Base-by-base conservation (phyloP, 2,888 invertebrate species). In the Dryocosmus kuriphilus region DNA sequence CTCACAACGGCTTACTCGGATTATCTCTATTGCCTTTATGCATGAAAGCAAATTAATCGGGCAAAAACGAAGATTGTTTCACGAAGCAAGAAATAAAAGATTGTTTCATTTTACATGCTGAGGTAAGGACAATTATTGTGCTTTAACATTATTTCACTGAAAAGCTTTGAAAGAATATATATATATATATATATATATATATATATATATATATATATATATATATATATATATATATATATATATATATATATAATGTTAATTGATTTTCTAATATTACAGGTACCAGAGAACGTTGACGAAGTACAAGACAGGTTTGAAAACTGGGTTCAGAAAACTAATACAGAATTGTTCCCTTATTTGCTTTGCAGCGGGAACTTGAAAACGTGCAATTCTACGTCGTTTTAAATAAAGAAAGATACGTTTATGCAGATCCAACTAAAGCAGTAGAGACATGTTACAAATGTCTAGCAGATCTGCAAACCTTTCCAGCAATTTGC, bases 391-490 rank as follows among this genome's bases (percentile, higher is more conserved):
- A 71, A 71, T 51, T 71, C 27, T 71, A 19, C 24, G 27, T 71
- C 2, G 51, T 71, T 9, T 46, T 71, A 24, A 71, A 71, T 11
- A n/a, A 71, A 8, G 46, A 71, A 30, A 16, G 27, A 24, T 46
- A 71, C n/a, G 51, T 22, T 19, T 46, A 71, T 32, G 2, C 30
- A 46, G 22, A 71, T 19, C 14, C 71, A 55, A 35, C 46, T 9
- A 46, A 46, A 16, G 71, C 71, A 51, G 71, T 71, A 14, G 27
- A 71, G 30, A 27, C 32, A 16, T 71, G 71, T 11, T 71, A 55
- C 30, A 71, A 71, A n/a, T 71, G 46, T 16, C 46, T 71, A 71
- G 30, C 30, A 19, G 71, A 51, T 27, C 8, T 71, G 19, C 24
- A 71, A 55, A 46, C 19, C 27, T 55, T 7, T 41, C 46, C 46